Evolutionary conservation across 2,888 invertebrate species (phyloP).

Genomic region (Orthosia gothica): DNA sequence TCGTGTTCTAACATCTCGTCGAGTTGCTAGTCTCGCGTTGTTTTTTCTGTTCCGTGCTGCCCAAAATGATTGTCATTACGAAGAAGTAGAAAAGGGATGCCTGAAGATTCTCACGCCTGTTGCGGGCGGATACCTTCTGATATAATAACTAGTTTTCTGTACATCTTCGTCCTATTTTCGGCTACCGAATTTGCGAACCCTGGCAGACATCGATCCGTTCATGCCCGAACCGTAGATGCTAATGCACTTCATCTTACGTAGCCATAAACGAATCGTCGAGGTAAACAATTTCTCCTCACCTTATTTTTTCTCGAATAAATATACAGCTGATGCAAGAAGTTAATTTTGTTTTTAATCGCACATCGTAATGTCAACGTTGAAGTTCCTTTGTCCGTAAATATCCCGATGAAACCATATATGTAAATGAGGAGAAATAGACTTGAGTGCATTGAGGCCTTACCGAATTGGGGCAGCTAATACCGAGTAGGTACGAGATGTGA

Average conservation of each 20-base stretch:
- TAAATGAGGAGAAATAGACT: constrained; percentile 32
- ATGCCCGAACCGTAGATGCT: not conserved
- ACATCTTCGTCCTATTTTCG: not conserved
- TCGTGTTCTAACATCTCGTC: too few relatives aligned
- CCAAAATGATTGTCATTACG: not conserved
- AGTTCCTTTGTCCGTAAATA: constrained; percentile 48
- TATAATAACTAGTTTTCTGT: not conserved
- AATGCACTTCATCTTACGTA: not conserved
- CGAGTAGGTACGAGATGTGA: too few relatives aligned
- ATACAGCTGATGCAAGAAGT: constrained; percentile 21
- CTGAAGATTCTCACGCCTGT: not conserved
- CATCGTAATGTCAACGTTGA: constrained; percentile 4
- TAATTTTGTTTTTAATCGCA: constrained; percentile 20
- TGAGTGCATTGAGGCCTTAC: constrained; percentile 3
- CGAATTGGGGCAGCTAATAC: not conserved
- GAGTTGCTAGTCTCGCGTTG: too few relatives aligned
- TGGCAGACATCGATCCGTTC: not conserved
- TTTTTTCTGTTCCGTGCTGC: too few relatives aligned
- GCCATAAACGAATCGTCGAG: constrained; percentile 8
- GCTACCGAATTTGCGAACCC: not conserved
- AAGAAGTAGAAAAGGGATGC: not conserved
- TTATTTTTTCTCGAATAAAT: constrained; percentile 2
- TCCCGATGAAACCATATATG: constrained; percentile 36
- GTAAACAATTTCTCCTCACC: constrained; percentile 7
- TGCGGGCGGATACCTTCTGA: not conserved